Evolutionary conservation across 2,888 invertebrate species (phyloP), one percentile per base, ranked within the genome.

Genomic region (Salticus scenicus): DNA sequence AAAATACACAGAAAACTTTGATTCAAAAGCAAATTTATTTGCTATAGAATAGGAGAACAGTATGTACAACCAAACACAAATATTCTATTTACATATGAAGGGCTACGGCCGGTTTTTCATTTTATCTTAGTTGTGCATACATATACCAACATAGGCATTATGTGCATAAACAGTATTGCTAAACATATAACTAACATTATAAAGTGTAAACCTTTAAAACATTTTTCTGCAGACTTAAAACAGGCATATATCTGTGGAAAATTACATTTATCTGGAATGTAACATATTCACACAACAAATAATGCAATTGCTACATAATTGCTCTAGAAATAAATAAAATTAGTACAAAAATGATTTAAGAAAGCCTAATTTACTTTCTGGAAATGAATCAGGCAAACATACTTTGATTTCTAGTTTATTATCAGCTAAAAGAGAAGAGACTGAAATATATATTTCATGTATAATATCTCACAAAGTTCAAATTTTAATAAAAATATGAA

Each of bases 51-150:
- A 67, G 67, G 51, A 72, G 67, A 72, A 51, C 4, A 24, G 30
- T 83, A 84, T 78, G 57, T 77, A 84, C 83, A 84, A 77, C 71
- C 77, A 77, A 77, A 72, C 72, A 83, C 74, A 72, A 73, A 77
- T 84, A n/a, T 5, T 24, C 2, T 57, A 84, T 84, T 67, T 84
- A 73, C 72, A 77, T 41, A 69, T 51, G 76, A 74, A 57, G 71
- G 57, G 77, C 73, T 69, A 77, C 33, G 75, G 70, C 64, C 70
- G 71, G 27, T 28, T 70, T 81, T 75, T 57, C 67, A 67, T 31
- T 67, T 67, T 37, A 37, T 41, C 17, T 67, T 64, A 51, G 67
- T 64, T 77, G 77, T 84, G 83, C 83, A 84, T 20, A 84, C 83
- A 84, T 84, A 71, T 83, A 83, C 77, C 66, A 57, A 67, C n/a